Conservation (phyloP, 1,140 invertebrate species). For the Planococcus citri region DNA sequence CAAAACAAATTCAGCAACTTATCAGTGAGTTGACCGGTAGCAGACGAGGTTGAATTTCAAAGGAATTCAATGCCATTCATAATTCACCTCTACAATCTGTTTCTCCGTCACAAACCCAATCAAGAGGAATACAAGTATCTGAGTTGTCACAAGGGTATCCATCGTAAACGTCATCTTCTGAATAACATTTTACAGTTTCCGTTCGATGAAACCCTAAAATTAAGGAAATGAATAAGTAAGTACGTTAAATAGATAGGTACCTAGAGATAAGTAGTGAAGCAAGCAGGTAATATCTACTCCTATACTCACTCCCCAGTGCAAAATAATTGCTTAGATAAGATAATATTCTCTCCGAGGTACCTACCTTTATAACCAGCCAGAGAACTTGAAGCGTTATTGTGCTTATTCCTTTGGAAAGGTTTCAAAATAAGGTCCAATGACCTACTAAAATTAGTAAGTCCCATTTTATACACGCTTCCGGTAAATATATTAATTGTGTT, state of each 20-base stretch:
- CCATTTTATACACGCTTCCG: slow-evolving; percentile 7
- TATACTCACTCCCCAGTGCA: no score
- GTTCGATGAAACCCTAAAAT: background rate
- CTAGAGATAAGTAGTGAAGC: background rate
- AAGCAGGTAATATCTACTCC: slow-evolving; percentile 19
- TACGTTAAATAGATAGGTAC: background rate
- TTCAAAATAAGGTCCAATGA: background rate
- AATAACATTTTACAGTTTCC: slow-evolving; percentile 23
- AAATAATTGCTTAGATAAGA: no score
- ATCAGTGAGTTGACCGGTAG: no score
- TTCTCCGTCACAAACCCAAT: slow-evolving; percentile 29
- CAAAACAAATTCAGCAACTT: no score
- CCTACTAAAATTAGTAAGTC: background rate
- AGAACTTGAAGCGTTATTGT: background rate
- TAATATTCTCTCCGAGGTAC: no score
- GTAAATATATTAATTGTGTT: slow-evolving; percentile 22
- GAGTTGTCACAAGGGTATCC: slow-evolving; percentile 28
- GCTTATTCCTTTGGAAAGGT: background rate
- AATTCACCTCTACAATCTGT: slow-evolving; percentile 28
- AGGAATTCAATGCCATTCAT: background rate
- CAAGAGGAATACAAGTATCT: slow-evolving; percentile 23
- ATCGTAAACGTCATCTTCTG: slow-evolving; percentile 24
- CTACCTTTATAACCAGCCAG: no score
- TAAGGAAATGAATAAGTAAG: background rate
- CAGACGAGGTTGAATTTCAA: background rate